Evolutionary conservation across 2,888 invertebrate species (phyloP).

Genomic region (Drosophila emarginata): DNA sequence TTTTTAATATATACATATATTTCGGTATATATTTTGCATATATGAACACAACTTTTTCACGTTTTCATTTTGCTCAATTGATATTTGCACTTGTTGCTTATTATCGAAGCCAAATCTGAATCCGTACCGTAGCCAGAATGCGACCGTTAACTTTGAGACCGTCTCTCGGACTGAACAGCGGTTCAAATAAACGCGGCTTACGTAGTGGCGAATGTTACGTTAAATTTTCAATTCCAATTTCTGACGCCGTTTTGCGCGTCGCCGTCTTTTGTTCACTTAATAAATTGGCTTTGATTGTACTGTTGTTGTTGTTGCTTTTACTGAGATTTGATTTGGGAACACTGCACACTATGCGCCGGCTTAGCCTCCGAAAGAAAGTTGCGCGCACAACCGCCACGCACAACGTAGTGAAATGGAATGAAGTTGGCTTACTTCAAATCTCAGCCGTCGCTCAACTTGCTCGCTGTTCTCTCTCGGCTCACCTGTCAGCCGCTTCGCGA

Average conservation of each 20-base stretch:
- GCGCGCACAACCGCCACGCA: constrained; percentile 33
- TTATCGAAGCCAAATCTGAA: background rate
- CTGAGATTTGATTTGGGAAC: constrained; percentile 14
- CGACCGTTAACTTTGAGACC: constrained; percentile 67
- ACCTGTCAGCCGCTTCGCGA: constrained; percentile 40
- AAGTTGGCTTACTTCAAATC: constrained; percentile 12
- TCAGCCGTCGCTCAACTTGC: constrained; percentile 14
- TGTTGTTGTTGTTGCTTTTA: constrained; percentile 2
- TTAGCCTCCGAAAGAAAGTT: constrained; percentile 30
- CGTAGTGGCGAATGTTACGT: background rate
- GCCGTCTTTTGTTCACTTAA: constrained; percentile 27
- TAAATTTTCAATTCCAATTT: constrained; percentile 1
- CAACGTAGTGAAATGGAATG: constrained; percentile 37
- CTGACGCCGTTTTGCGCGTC: background rate
- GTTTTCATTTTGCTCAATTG: constrained; percentile 4
- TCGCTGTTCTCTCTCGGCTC: constrained; percentile 46
- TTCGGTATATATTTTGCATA: background rate
- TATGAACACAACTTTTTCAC: background rate
- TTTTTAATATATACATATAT: background rate
- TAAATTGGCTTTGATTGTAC: constrained; percentile 42
- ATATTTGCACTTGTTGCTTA: constrained; percentile 16
- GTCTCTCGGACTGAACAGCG: constrained; percentile 59
- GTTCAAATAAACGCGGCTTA: constrained; percentile 15
- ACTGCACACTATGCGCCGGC: constrained; percentile 9
- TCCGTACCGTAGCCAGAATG: constrained; percentile 2